Evolutionary conservation across 2,888 invertebrate genomes (phyloP).

Genomic region (Cylindroiulus punctatus): DNA sequence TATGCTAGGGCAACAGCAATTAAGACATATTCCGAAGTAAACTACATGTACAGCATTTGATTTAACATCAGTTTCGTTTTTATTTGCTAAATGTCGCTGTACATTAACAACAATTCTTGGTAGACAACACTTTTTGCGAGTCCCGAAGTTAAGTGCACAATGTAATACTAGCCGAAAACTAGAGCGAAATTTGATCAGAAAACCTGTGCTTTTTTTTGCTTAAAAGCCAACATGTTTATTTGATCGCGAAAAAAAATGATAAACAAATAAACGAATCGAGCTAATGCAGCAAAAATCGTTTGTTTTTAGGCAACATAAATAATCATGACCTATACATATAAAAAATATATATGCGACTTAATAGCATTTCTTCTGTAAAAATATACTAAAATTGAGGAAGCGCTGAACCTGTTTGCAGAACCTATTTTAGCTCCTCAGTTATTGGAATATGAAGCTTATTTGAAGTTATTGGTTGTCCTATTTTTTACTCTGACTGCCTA

Average conservation of each 20-base stretch:
- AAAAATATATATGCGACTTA: background rate
- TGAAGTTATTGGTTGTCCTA: background rate
- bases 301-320: background rate
- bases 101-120: too few species aligned
- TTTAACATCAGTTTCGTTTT: too few species aligned
- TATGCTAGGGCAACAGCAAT: too few species aligned
- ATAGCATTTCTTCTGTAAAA: background rate
- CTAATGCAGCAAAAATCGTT: constrained; percentile 2
- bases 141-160: too few species aligned
- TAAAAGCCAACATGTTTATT: background rate
- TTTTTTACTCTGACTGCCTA: background rate
- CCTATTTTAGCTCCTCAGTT: background rate
- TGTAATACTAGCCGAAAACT: too few species aligned
- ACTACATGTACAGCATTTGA: too few species aligned
- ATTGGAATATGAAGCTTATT: background rate
- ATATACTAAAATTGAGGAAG: background rate
- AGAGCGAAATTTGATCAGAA: background rate
- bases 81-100: too few species aligned
- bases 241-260: background rate
- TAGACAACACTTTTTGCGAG: too few species aligned
- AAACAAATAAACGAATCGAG: background rate
- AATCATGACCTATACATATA: background rate
- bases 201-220: background rate
- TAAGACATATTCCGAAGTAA: too few species aligned
- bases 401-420: background rate